These are phyloP conservation scores for Apostichopus japonicus DNA, from an alignment of 35 echinoderm and acorn worm species.

Conservation along the genomic window DNA sequence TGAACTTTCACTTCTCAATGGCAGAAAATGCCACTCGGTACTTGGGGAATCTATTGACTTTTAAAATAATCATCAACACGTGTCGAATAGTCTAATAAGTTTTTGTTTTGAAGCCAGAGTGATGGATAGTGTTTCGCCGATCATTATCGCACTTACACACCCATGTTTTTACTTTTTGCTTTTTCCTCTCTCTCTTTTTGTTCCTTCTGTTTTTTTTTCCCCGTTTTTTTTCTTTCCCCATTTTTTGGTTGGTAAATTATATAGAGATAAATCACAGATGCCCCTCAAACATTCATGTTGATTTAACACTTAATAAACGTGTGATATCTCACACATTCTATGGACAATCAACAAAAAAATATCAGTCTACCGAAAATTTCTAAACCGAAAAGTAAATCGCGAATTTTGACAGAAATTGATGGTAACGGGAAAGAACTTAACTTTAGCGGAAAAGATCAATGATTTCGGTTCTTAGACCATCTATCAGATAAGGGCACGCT, in stretches of 20 bases:
- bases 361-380: no score
- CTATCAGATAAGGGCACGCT: no score
- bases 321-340: constrained; percentile 19
- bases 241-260: background rate
- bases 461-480: no score
- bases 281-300: constrained; percentile 32
- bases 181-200: background rate
- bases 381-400: no score
- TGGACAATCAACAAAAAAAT: background rate
- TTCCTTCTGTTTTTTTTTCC: no score
- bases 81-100: background rate
- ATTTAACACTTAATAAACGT: constrained; percentile 10
- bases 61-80: background rate
- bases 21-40: background rate
- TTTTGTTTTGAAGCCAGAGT: no score
- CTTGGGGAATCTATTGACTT: background rate
- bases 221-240: background rate
- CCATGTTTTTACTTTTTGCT: background rate
- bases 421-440: no score
- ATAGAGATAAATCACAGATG: background rate
- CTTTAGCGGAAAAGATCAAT: no score
- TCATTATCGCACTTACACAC: background rate
- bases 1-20: constrained; percentile 17
- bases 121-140: background rate
- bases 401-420: no score